Base-by-base conservation (phyloP, 2,888 invertebrate species). In the Stegana nigrithorax region DNA sequence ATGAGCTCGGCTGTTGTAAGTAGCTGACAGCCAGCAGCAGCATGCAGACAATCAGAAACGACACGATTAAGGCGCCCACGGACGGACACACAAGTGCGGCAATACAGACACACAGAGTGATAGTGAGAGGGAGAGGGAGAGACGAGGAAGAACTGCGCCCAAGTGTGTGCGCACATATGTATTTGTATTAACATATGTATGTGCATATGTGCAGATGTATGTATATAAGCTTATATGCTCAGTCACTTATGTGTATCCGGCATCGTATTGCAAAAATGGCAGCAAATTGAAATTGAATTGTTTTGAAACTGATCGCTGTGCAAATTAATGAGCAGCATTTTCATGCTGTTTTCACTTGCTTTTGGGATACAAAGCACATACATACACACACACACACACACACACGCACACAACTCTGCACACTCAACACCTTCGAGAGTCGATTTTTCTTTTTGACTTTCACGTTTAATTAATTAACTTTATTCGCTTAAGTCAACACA, bases 281-380 rank as follows among this genome's bases (percentile, higher is more conserved):
- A n/a, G n/a, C 29, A 53, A 51, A 36, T 55, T 55, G 21, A 55
- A 55, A 32, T 55, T 55, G 53, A 55, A 55, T 55, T 55, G 53
- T 53, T 53, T 53, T 53, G 53, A 53, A 53, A 32, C 10, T 19
- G 32, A 32, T 53, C 53, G 32, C 26, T 32, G 29, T 7, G 23
- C 36, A 55, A 55, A 55, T 55, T 55, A 55, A 36, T 55, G 32
- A 12, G n/a, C n/a, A 32, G 53, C 8, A 55, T 53, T 53, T 17
- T 26, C n/a, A n/a, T n/a, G 17, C n/a, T 39, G 39, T 39, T 39
- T 39, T 39, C 14, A 39, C 17, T 39, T n/a, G 14, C 6, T 6
- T 39, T 39, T 39, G n/a, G n/a, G n/a, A n/a, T n/a, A n/a, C n/a
- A n/a, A n/a, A n/a, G n/a, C n/a, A n/a, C n/a, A n/a, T n/a, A n/a